Base-by-base conservation (phyloP, 2,797 vertebrate genomes). In the Moxostoma hubbsi region DNA sequence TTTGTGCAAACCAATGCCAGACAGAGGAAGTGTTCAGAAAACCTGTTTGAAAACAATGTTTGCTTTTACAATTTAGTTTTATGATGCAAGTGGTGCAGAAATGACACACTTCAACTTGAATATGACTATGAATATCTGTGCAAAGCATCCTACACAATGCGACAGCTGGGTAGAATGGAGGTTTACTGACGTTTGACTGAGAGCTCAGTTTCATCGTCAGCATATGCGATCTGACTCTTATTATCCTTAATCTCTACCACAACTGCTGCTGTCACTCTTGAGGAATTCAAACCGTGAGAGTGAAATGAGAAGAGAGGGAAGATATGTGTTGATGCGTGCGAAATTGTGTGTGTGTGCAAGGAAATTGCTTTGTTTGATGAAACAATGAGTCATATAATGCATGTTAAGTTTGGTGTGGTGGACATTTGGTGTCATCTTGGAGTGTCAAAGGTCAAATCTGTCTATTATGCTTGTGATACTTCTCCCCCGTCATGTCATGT, bases 381-480 rank as follows among this genome's bases (percentile, higher is more conserved):
- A 91, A 91, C 81, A 85, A 79, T 88, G 85, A 90, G 64, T 90
- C 85, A 86, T 86, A 68, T 79, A 71, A 86, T 79, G 84, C 67
- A 18, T 24, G 86, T 86, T 71, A 82, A 83, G 84, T 68, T 88
- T 90, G 86, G 88, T 88, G 78, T 55, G 24, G 4, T 53, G 50
- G 43, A 47, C 80, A 65, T 49, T 62, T 79, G 55, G 62, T 69
- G 63, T 87, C 84, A 79, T 45, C 15, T 4, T 49, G 50, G 61
- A 49, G 8, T 57, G 71, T 68, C 84, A 85, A 74, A 83, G 85
- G 89, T 89, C 86, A 82, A 79, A 83, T 83, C 73, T 77, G 75
- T 76, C 79, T n/a, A 11, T 59, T 47, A 55, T 81, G 51, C 75
- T 83, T 78, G 13, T 7, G 51, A 66, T 83, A 76, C 69, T 79